These are phyloP conservation scores for Athalia cordata DNA, from an alignment of 2,888 invertebrate genomes.

Conservation along the genomic window DNA sequence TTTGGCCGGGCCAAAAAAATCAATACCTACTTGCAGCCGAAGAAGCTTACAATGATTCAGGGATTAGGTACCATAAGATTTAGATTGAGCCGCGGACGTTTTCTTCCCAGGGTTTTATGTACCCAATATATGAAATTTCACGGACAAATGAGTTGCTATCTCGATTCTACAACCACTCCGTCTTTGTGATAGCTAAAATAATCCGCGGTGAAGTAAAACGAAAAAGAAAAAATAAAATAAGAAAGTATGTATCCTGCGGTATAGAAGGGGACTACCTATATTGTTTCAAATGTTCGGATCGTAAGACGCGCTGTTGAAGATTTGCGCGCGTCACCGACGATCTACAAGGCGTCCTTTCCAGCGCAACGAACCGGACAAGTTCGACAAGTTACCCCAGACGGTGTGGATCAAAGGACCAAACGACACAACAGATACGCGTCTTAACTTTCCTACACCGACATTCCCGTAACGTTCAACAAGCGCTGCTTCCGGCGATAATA, in stretches of 20 bases:
- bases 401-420: constrained; percentile 54
- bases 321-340: constrained; percentile 37
- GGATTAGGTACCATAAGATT: background rate
- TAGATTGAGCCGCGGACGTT: background rate
- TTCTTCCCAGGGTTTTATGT: background rate
- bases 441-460: background rate
- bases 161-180: background rate
- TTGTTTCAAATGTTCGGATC: constrained; percentile 43
- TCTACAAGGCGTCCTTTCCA: constrained; percentile 37
- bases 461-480: constrained; percentile 30
- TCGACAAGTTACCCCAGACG: constrained; percentile 54
- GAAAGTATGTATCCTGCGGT: constrained; percentile 23
- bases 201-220: background rate
- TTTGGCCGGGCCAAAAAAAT: background rate
- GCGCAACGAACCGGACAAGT: constrained; percentile 56
- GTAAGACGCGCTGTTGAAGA: background rate
- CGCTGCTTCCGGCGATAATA: constrained; percentile 24
- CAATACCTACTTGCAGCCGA: background rate
- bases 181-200: constrained; percentile 12
- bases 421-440: constrained; percentile 43
- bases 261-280: background rate
- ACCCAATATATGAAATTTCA: constrained; percentile 27
- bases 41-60: constrained; percentile 8
- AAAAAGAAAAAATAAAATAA: constrained; percentile 14
- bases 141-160: constrained; percentile 18